Conservation (phyloP, 2,113 vertebrate species). For the Muscicapa adusta region DNA sequence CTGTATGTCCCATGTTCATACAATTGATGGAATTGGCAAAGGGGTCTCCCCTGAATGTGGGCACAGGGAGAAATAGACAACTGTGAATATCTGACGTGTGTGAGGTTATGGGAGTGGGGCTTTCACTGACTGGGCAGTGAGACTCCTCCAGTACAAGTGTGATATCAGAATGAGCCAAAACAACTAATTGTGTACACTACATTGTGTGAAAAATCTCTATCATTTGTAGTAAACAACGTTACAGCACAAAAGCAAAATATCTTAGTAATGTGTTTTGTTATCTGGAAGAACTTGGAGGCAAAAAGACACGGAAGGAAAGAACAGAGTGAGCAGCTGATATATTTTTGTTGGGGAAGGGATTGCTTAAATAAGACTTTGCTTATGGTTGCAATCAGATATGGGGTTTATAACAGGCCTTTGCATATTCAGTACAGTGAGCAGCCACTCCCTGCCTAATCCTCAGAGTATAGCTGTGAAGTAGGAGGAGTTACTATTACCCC, state of each 20-base stretch:
- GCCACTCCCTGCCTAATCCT: conserved; percentile 18
- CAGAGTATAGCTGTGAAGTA: neutral
- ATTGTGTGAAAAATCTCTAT: neutral
- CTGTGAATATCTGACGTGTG: neutral
- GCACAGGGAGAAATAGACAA: neutral
- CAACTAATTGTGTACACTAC: neutral
- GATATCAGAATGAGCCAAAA: neutral
- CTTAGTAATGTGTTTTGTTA: neutral
- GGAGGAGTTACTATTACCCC: neutral
- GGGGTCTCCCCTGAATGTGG: neutral
- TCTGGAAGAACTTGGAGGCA: neutral
- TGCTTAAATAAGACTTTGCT: conserved; percentile 6
- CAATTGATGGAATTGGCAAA: neutral
- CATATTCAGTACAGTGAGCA: neutral
- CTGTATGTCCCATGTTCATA: neutral
- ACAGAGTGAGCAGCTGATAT: neutral
- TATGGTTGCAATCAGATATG: neutral
- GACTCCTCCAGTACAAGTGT: neutral
- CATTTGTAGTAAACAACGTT: neutral
- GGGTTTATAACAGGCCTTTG: conserved; percentile 16
- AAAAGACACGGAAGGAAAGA: neutral
- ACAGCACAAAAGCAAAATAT: neutral
- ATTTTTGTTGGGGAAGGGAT: neutral
- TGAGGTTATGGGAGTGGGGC: neutral
- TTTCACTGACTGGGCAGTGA: neutral